Base-by-base conservation (phyloP, 2,797 vertebrate genomes). In the Cirrhinus molitorella region DNA sequence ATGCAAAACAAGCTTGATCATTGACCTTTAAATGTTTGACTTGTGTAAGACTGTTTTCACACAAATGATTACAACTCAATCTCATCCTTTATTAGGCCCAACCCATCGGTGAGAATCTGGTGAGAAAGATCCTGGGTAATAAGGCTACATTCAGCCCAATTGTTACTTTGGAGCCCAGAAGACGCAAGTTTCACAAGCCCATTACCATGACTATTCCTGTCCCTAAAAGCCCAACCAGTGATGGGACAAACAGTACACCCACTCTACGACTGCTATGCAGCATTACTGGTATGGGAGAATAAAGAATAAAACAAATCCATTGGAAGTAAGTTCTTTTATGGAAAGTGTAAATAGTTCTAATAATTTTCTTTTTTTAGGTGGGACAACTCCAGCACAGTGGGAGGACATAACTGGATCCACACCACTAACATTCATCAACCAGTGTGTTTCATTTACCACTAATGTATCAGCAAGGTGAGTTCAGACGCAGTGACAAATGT, bases 371-470 rank as follows among this genome's bases (percentile, higher is more conserved):
- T 76, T 93, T 91, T 65, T n/a, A 99, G 98, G 98, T 89, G 97
- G 98, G 90, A 99, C 97, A 83, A 99, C 97, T 51, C 98, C 98
- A 79, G 98, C 98, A 16, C 98, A 99, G 28, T 99, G 98, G 98
- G 98, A 99, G 86, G 98, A 99, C 91, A 99, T 99, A 91, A 99
- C 98, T 0, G 98, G 98, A 88, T 99, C 97, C 79, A 99, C 98
- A 4, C 98, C 98, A 0, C 94, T 99, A 85, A 98, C 97, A 0
- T 99, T 99, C 88, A 95, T 98, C 86, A 98, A 99, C 87, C 97
- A 99, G 88, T 99, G 98, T 87, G 98, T 99, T 90, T 99, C 97
- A 91, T 99, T 99, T 91, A 99, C 98, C 0, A 99, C 98, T 25
- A 99, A 99, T 13, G 98, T 99, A 77, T 99, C 98, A 88, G 98